These are phyloP conservation scores for Amia ocellicauda DNA, from an alignment of 2,113 vertebrate species.

Conservation along the genomic window DNA sequence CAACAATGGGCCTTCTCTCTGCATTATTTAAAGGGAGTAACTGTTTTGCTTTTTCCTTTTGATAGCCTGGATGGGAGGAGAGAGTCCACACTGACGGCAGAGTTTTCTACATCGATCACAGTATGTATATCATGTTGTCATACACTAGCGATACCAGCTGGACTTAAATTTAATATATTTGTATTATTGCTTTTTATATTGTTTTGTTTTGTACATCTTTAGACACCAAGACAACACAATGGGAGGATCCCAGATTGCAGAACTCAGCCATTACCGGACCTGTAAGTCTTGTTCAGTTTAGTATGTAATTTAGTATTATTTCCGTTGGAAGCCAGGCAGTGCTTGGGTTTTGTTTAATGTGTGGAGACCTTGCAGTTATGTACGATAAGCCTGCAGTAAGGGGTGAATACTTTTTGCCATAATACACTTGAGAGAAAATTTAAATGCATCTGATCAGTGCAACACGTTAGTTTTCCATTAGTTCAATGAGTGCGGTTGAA, in stretches of 20 bases:
- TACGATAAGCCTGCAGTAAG: no score
- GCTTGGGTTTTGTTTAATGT: no score
- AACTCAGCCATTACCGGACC: conserved; percentile 89
- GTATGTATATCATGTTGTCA: conserved; percentile 58
- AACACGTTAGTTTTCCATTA: no score
- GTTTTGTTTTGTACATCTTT: conserved; percentile 2
- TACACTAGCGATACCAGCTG: background rate
- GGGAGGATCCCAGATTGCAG: conserved; percentile 94
- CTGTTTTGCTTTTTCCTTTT: conserved; percentile 28
- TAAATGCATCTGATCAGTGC: no score
- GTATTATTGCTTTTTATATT: background rate
- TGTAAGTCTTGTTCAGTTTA: conserved; percentile 75
- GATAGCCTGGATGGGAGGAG: conserved; percentile 94
- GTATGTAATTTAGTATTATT: no score
- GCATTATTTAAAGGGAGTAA: background rate
- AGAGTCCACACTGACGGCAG: conserved; percentile 87
- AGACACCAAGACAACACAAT: conserved; percentile 93
- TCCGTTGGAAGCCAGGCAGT: no score
- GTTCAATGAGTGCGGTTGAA: no score
- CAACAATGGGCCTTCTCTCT: no score
- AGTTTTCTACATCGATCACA: conserved; percentile 96
- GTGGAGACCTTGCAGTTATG: no score
- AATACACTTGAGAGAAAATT: no score
- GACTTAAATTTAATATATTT: background rate
- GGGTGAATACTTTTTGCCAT: no score